A percentile compares a stretch with the other conserved stretches of the same genome.
These are phyloP conservation scores for Epicampocera succincta DNA, from an alignment of 2,888 invertebrate genomes.

Conservation along the genomic window DNA sequence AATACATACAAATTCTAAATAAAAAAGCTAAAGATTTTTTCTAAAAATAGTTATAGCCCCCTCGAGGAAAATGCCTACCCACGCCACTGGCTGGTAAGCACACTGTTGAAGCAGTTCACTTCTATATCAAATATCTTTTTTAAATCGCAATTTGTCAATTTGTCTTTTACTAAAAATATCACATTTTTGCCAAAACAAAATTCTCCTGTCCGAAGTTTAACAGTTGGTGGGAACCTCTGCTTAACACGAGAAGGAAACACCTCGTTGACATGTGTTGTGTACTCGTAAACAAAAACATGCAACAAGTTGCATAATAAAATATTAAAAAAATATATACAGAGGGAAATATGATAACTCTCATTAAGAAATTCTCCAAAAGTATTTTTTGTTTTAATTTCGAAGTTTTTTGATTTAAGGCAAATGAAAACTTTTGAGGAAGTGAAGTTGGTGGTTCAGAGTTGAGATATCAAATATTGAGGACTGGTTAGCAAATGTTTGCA, in stretches of 20 bases:
- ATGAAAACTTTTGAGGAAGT: slow-evolving; percentile 15
- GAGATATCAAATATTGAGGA: slow-evolving; percentile 14
- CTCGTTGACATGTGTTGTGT: slow-evolving; percentile 51
- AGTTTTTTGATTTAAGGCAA: not conserved
- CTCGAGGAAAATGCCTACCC: too few relatives aligned
- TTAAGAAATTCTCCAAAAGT: slow-evolving; percentile 28
- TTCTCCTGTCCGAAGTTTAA: not conserved
- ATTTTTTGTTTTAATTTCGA: too few relatives aligned
- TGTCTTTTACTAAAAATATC: too few relatives aligned
- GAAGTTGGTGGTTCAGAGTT: slow-evolving; percentile 41
- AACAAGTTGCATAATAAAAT: slow-evolving; percentile 53
- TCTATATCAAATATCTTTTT: too few relatives aligned
- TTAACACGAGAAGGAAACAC: slow-evolving; percentile 16
- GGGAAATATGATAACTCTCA: not conserved
- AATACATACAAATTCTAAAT: too few relatives aligned
- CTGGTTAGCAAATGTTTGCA: slow-evolving; percentile 44
- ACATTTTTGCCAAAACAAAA: too few relatives aligned
- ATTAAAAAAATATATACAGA: not conserved
- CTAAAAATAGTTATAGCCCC: too few relatives aligned
- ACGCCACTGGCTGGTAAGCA: too few relatives aligned
- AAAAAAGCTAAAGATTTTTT: too few relatives aligned
- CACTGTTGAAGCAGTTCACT: too few relatives aligned
- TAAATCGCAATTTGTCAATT: too few relatives aligned
- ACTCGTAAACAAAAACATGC: slow-evolving; percentile 14
- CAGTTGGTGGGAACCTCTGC: slow-evolving; percentile 38